A percentile compares a stretch with the other conserved stretches of the same genome.
Evolutionary conservation across 2,797 vertebrate species (phyloP).

Genomic region (Australoheros facetus): DNA sequence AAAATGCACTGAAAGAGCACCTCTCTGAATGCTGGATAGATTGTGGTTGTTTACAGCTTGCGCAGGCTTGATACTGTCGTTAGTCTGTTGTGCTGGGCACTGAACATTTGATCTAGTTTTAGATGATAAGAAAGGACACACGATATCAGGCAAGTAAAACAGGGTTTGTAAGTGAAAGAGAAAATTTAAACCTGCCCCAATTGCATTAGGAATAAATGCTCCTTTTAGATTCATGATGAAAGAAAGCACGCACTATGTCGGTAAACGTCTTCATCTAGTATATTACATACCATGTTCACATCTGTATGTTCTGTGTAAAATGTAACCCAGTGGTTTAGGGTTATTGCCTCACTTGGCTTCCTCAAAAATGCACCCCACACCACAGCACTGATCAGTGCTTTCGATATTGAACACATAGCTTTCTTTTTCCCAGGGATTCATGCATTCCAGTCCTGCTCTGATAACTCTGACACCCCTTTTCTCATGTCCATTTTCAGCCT

Average conservation of each 20-base stretch:
- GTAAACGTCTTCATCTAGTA: neutral
- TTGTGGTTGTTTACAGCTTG: neutral
- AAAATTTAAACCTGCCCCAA: neutral
- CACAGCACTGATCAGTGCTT: slow-evolving; percentile 5
- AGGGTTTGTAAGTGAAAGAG: neutral
- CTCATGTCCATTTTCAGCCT: slow-evolving; percentile 35
- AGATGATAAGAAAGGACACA: neutral
- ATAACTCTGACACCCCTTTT: slow-evolving; percentile 46
- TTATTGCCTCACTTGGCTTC: neutral
- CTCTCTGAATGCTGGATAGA: neutral
- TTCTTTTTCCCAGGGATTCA: slow-evolving; percentile 35
- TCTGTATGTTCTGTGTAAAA: neutral
- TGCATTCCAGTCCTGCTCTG: slow-evolving; percentile 49
- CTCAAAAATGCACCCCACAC: neutral
- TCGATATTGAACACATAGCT: neutral
- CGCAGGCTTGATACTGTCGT: neutral
- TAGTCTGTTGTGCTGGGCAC: neutral
- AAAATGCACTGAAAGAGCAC: neutral
- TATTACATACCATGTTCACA: neutral
- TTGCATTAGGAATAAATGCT: neutral
- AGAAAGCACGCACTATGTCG: neutral
- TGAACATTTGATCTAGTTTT: neutral
- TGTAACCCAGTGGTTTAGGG: neutral
- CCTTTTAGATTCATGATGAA: neutral
- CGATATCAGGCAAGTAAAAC: neutral